These are phyloP conservation scores for Salminus brasiliensis DNA, from an alignment of 2,113 vertebrate species.

Conservation along the genomic window DNA sequence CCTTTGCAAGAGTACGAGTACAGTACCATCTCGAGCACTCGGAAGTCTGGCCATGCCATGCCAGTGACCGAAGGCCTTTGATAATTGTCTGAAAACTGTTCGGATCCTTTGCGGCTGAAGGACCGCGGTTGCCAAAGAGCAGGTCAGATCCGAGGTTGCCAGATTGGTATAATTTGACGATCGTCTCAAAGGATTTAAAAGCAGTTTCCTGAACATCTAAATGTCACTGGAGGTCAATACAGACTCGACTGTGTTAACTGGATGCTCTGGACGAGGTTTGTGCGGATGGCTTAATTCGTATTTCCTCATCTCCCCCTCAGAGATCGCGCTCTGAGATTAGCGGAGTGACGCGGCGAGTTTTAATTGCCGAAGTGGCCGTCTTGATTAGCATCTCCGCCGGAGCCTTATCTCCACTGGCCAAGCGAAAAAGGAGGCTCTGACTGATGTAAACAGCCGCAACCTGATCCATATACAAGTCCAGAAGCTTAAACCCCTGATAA, in stretches of 20 bases:
- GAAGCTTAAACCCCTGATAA: background rate
- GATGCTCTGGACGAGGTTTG: background rate
- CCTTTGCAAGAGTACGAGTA: no score
- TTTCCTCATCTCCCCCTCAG: constrained; percentile 6
- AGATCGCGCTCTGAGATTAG: constrained; percentile 38
- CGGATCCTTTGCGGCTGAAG: background rate
- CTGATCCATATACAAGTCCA: constrained; percentile 1
- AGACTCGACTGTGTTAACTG: background rate
- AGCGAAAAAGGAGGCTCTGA: constrained; percentile 55
- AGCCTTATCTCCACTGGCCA: constrained; percentile 52
- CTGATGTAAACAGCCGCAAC: constrained; percentile 38
- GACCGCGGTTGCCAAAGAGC: background rate
- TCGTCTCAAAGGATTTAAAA: background rate
- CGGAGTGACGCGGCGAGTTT: constrained; percentile 42
- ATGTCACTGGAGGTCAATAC: background rate
- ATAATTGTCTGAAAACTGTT: background rate
- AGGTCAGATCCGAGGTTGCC: background rate
- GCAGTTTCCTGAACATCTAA: background rate
- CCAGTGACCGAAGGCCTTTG: background rate
- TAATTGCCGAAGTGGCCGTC: constrained; percentile 66
- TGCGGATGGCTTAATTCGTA: constrained; percentile 35
- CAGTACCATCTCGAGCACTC: no score
- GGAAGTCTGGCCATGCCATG: no score
- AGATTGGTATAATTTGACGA: background rate
- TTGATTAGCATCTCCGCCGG: constrained; percentile 64